A percentile compares a stretch with the other conserved stretches of the same genome.
Evolutionary conservation across 2,113 vertebrate species (phyloP).

Genomic region (Colius striatus): DNA sequence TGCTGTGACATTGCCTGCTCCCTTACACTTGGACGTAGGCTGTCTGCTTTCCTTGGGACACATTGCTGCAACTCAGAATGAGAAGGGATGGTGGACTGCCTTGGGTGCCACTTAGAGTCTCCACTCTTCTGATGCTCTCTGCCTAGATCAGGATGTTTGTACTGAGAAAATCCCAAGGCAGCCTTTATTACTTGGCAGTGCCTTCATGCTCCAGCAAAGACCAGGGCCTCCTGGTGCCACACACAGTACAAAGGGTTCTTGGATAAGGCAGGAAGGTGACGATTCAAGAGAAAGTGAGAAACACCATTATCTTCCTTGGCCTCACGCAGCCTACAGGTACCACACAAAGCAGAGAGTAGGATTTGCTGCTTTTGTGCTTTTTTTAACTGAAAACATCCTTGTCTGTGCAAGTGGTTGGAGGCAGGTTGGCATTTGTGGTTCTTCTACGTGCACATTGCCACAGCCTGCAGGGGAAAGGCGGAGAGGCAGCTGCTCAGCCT

Average conservation of each 20-base stretch:
- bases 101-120: background rate
- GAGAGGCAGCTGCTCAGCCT: conserved; percentile 21
- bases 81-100: background rate
- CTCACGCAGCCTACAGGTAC: background rate
- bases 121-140: background rate
- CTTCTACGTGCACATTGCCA: accelerated
- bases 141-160: background rate
- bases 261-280: background rate
- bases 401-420: background rate
- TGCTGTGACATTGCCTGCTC: background rate
- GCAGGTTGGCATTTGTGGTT: background rate
- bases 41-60: background rate
- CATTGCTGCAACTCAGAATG: background rate
- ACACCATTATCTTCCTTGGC: background rate
- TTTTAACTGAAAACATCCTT: background rate
- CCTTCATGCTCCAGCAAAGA: background rate
- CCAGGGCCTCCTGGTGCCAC: background rate
- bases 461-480: background rate
- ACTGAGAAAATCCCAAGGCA: background rate
- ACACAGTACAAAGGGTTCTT: background rate
- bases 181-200: background rate
- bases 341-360: background rate
- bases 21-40: background rate
- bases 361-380: background rate
- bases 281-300: background rate